Conservation (phyloP, 2,797 vertebrate species). For the Falco novaeseelandiae region DNA sequence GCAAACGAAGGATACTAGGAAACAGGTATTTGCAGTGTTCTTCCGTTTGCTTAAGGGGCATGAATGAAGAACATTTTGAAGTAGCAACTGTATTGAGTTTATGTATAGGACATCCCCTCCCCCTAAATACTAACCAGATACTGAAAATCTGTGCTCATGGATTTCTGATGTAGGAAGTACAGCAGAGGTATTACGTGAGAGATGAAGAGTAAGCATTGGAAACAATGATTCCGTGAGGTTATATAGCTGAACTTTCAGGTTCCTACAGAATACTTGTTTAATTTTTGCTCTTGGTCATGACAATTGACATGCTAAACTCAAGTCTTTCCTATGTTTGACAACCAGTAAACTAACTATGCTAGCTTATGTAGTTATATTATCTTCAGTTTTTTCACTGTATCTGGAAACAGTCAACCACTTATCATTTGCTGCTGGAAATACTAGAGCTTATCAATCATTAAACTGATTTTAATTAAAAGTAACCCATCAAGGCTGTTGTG, state of each 20-base stretch:
- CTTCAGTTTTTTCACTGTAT: constrained; percentile 60
- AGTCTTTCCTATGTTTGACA: constrained; percentile 43
- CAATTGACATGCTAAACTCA: constrained; percentile 46
- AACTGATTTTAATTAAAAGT: constrained; percentile 71
- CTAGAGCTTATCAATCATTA: constrained; percentile 72
- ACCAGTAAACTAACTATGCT: constrained; percentile 58
- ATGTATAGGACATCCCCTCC: not conserved
- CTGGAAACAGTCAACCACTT: constrained; percentile 66
- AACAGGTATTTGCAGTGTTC: not conserved
- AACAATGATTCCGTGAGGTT: not conserved
- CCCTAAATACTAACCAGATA: not conserved
- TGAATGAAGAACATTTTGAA: not conserved
- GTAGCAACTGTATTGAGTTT: not conserved
- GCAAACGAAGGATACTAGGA: not conserved
- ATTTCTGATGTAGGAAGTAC: not conserved
- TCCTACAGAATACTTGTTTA: not conserved
- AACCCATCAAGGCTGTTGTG: constrained; percentile 43
- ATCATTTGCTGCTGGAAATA: constrained; percentile 69
- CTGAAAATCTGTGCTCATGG: not conserved
- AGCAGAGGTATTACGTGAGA: not conserved
- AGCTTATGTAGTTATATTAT: constrained; percentile 43
- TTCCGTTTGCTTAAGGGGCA: not conserved
- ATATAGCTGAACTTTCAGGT: constrained; percentile 8
- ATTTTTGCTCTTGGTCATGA: constrained; percentile 45
- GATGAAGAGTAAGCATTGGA: not conserved